These are phyloP conservation scores for Panurus biarmicus DNA, from an alignment of 2,113 vertebrate species.

Conservation along the genomic window DNA sequence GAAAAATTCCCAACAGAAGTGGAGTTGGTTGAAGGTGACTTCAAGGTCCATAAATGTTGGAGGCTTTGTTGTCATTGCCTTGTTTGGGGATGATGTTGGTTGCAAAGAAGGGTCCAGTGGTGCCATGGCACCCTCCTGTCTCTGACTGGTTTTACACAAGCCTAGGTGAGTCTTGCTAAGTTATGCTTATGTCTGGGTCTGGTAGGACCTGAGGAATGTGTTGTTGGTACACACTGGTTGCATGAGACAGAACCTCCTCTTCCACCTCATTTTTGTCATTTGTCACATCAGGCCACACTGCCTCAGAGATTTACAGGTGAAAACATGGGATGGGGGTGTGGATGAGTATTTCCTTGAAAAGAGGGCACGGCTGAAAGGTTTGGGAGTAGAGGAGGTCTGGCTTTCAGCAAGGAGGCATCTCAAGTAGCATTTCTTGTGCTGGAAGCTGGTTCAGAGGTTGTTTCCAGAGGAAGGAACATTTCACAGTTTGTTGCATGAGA, in stretches of 20 bases:
- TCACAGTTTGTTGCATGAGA: background rate
- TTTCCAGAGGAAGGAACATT: background rate
- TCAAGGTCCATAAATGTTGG: background rate
- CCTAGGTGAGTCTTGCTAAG: background rate
- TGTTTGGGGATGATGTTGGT: background rate
- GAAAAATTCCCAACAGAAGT: background rate
- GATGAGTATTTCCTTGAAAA: background rate
- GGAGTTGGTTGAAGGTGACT: background rate
- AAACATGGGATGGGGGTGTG: background rate
- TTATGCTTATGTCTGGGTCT: background rate
- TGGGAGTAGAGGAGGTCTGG: background rate
- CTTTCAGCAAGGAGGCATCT: background rate
- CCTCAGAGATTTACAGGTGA: background rate
- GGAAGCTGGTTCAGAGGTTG: background rate
- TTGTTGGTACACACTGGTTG: background rate
- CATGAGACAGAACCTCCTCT: background rate
- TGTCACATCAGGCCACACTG: rapidly evolving
- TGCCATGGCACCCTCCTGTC: background rate
- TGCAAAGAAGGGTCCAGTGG: background rate
- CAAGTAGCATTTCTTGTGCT: background rate
- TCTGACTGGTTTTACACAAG: background rate
- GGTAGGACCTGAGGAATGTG: rapidly evolving
- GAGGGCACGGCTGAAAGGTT: background rate
- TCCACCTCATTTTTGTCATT: background rate
- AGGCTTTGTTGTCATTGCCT: background rate